Evolutionary conservation across 2,113 vertebrate species (phyloP), one percentile per base, ranked within the genome.

Genomic region (Pachypanchax playfairii): DNA sequence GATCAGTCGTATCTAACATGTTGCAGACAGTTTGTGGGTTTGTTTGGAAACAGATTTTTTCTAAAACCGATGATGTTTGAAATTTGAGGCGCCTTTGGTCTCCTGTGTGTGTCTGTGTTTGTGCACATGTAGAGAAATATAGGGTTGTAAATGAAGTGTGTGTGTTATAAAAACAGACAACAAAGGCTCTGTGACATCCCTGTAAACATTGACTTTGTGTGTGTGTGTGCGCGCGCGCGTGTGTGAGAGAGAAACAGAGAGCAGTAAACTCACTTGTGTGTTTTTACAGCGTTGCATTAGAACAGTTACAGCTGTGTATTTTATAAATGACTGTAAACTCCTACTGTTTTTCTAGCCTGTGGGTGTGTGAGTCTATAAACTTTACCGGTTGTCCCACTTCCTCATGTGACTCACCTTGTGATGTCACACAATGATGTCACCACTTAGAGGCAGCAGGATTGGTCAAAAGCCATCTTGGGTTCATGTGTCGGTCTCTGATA

Each of bases 351-450:
- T 26, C 24, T 43, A 21, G 1, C 24, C 13, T 65, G 5, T 39
- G 8, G 42, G 33, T 56, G 69, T 25, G 50, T 67, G 62, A 64
- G 20, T 13, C 17, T 54, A 18, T 70, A 39, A 59, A 12, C 21
- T 62, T 12, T 59, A 14, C 21, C 4, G 4, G 21, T 48, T 58
- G 31, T 70, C 42, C 35, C 35, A 61, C 75, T 80, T 78, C 71
- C 81, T 75, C 11, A 2, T 80, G 70, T 83, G 81, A 87, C 62
- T 81, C 83, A 77, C 76, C 75, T 77, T 43, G 65, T 85, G 74
- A 82, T 74, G 74, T 79, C 66, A 79, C 25, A 22, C 8, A 1
- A 41, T 77, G 74, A 82, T 72, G 48, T 85, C 84, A 78, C 47
- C 1, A 5, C 14, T 33, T 43, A 0, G 1, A 11, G 17, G 44